Evolutionary conservation across 2,888 invertebrate species (phyloP).

Genomic region (Sarcophaga caerulescens): DNA sequence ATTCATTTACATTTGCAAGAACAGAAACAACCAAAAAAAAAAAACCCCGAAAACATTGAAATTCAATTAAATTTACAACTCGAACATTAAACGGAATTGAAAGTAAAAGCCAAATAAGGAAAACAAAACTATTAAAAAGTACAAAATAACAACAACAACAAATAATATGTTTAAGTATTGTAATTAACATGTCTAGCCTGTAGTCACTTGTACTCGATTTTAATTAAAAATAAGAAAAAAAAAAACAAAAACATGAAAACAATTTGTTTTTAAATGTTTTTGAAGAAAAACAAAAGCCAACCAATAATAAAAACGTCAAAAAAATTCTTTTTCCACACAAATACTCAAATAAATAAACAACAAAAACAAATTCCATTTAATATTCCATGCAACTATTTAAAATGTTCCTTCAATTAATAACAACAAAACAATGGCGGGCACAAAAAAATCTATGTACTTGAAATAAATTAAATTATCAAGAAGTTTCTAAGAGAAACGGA

Average conservation of each 20-base stretch:
- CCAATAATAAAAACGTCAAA: too few relatives aligned
- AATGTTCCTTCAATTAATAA: not conserved
- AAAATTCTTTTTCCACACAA: too few relatives aligned
- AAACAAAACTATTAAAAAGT: not conserved
- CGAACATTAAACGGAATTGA: constrained; percentile 37
- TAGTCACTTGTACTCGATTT: constrained; percentile 33
- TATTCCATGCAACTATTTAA: not conserved
- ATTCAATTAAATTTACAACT: constrained; percentile 24
- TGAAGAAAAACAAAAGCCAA: too few relatives aligned
- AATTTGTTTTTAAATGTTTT: not conserved
- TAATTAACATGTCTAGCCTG: constrained; percentile 55
- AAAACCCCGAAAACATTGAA: constrained; percentile 4
- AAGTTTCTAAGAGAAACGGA: constrained; percentile 16
- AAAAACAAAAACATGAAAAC: not conserved
- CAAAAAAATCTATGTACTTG: not conserved
- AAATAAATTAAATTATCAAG: constrained; percentile 51
- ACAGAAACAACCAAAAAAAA: not conserved
- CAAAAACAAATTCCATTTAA: constrained; percentile 7
- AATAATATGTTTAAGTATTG: not conserved
- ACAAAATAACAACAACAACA: not conserved
- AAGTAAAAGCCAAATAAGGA: constrained; percentile 18
- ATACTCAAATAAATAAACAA: not conserved
- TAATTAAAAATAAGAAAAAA: constrained; percentile 37
- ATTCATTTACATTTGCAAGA: constrained; percentile 8
- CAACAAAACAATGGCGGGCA: not conserved